These are phyloP conservation scores for Cyphomyrmex costatus DNA, from an alignment of 1,140 invertebrate species.

Conservation along the genomic window DNA sequence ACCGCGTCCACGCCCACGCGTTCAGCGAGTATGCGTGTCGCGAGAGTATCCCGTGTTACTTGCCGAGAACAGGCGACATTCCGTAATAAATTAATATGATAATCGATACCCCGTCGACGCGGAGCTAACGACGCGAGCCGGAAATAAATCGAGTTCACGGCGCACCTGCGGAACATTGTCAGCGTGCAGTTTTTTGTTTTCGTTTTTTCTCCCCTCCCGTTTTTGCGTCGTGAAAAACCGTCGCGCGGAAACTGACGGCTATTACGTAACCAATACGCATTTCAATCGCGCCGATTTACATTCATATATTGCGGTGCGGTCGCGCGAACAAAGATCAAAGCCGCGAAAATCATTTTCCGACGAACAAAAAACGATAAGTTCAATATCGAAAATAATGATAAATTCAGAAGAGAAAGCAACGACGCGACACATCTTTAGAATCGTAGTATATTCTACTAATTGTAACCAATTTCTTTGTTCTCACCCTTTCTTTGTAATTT, in stretches of 20 bases:
- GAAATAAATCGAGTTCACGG: slow-evolving; percentile 28
- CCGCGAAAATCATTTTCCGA: slow-evolving; percentile 30
- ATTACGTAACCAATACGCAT: slow-evolving; percentile 41
- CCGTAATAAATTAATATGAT: slow-evolving; percentile 67
- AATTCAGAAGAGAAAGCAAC: background rate
- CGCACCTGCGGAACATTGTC: slow-evolving; percentile 41
- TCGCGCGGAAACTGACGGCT: background rate
- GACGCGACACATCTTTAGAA: background rate
- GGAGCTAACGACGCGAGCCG: background rate
- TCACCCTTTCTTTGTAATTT: background rate
- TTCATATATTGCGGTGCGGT: slow-evolving; percentile 38
- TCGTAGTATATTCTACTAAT: no score
- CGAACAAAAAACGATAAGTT: slow-evolving; percentile 15
- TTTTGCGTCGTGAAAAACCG: slow-evolving; percentile 28
- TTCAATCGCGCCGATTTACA: slow-evolving; percentile 42
- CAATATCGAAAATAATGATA: no score
- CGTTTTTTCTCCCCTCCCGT: background rate
- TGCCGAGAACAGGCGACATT: slow-evolving; percentile 31
- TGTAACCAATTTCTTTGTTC: background rate
- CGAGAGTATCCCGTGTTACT: slow-evolving; percentile 34
- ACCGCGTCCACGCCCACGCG: slow-evolving; percentile 63
- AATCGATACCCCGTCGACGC: slow-evolving; percentile 55
- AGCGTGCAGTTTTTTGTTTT: background rate
- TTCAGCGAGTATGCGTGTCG: slow-evolving; percentile 39
- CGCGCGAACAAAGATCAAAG: slow-evolving; percentile 42